Conservation (phyloP, 2,888 invertebrate species). For the Odontomyia ornata region DNA sequence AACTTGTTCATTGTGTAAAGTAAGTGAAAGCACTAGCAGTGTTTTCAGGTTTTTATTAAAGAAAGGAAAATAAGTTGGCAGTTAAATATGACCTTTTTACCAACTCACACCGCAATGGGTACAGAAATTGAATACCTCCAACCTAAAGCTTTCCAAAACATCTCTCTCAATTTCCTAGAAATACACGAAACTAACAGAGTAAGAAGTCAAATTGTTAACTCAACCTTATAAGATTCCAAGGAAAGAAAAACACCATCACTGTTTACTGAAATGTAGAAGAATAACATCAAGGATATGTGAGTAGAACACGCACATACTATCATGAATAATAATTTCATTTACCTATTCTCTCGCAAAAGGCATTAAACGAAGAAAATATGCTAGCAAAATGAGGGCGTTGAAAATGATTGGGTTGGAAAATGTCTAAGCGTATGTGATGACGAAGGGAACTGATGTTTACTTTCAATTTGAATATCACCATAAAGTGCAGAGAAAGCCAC, state of each 20-base stretch:
- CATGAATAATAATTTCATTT: slow-evolving; percentile 30
- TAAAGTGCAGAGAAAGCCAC: background rate
- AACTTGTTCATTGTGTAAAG: too few species aligned
- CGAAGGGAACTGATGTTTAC: slow-evolving; percentile 4
- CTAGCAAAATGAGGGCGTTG: background rate
- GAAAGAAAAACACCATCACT: background rate
- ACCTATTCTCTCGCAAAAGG: background rate
- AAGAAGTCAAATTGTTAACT: too few species aligned
- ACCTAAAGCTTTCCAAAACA: too few species aligned
- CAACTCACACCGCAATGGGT: too few species aligned
- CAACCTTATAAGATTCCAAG: background rate
- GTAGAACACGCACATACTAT: background rate
- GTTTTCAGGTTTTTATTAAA: too few species aligned
- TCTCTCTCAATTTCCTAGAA: too few species aligned
- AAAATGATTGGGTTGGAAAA: background rate
- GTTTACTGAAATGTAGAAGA: slow-evolving; percentile 24
- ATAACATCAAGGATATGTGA: slow-evolving; percentile 12
- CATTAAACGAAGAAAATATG: background rate
- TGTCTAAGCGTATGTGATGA: background rate
- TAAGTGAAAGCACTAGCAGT: too few species aligned
- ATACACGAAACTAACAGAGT: too few species aligned
- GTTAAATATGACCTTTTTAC: too few species aligned
- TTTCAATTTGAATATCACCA: slow-evolving; percentile 34
- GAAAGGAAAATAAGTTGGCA: too few species aligned
- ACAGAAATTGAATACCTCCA: too few species aligned